A percentile compares a stretch with the other conserved stretches of the same genome.
Evolutionary conservation across 2,113 vertebrate genomes (phyloP).

Genomic region (Sylvia atricapilla): DNA sequence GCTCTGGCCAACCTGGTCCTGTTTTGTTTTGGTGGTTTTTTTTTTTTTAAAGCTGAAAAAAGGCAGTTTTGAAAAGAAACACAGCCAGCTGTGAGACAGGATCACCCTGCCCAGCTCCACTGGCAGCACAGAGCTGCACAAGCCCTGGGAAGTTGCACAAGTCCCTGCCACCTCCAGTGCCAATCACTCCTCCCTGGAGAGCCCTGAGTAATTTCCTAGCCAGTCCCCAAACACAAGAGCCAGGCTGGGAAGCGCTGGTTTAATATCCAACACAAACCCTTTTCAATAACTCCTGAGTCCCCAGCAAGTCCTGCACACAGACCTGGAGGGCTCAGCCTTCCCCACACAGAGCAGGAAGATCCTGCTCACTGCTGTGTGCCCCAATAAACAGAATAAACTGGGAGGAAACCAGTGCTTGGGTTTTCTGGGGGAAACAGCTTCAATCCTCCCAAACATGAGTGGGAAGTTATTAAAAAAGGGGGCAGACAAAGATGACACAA

Average conservation of each 20-base stretch:
- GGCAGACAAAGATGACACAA: not conserved
- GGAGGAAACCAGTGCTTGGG: not conserved
- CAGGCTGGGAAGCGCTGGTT: not conserved
- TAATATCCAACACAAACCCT: constrained; percentile 42
- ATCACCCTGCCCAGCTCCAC: not conserved
- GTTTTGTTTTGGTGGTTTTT: no score
- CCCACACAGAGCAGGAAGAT: not conserved
- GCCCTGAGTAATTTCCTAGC: not conserved
- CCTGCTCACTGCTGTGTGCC: not conserved
- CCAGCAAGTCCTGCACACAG: not conserved
- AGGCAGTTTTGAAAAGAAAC: not conserved
- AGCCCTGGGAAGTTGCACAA: not conserved
- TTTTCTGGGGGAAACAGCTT: not conserved
- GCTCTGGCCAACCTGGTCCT: not conserved
- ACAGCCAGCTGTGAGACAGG: not conserved
- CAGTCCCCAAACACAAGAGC: not conserved
- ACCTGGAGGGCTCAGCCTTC: not conserved
- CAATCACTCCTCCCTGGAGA: not conserved
- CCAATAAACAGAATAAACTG: not conserved
- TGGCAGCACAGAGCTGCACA: not conserved
- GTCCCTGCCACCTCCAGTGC: not conserved
- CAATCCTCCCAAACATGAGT: not conserved
- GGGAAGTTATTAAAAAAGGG: not conserved
- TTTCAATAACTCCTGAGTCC: constrained; percentile 43
- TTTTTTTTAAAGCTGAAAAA: not conserved